Evolutionary conservation across 2,888 invertebrate genomes (phyloP).

Genomic region (Pollenia labialis): DNA sequence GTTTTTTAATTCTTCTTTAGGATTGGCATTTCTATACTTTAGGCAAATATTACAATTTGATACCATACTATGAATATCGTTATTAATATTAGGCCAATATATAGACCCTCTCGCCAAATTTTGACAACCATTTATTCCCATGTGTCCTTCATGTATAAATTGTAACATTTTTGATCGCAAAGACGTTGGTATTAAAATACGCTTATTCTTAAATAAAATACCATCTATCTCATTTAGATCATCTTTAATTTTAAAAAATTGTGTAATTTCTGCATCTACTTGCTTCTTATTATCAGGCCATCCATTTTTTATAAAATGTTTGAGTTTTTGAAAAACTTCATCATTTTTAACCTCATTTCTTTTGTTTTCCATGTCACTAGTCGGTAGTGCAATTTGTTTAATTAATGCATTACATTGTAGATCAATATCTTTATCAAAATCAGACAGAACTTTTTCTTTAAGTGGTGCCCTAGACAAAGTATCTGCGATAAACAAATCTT

Average conservation of each 20-base stretch:
- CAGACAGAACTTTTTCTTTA: not conserved
- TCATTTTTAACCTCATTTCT: not conserved
- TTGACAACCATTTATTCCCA: slow-evolving; percentile 56
- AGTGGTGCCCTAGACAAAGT: slow-evolving; percentile 45
- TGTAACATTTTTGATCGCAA: slow-evolving; percentile 45
- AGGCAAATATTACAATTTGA: slow-evolving; percentile 23
- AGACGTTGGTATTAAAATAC: slow-evolving; percentile 52
- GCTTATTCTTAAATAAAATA: slow-evolving; percentile 30
- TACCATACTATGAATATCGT: slow-evolving; percentile 64
- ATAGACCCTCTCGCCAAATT: slow-evolving; percentile 54
- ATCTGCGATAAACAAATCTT: slow-evolving; percentile 40
- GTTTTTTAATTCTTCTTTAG: slow-evolving; percentile 39
- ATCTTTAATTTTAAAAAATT: slow-evolving; percentile 29
- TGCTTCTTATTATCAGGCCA: slow-evolving; percentile 24
- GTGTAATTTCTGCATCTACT: slow-evolving; percentile 23
- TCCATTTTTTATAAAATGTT: not conserved
- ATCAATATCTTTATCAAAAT: slow-evolving; percentile 31
- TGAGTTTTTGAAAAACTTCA: not conserved
- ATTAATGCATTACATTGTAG: slow-evolving; percentile 19
- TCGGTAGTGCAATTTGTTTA: not conserved
- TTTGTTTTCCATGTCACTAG: not conserved
- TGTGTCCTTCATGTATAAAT: slow-evolving; percentile 62
- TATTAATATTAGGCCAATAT: slow-evolving; percentile 69
- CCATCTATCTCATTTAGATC: slow-evolving; percentile 6
- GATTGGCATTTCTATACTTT: slow-evolving; percentile 35